phyloP scores from a whole-genome alignment of 1,140 invertebrate genomes.

The Oedothorax gibbosus region DNA sequence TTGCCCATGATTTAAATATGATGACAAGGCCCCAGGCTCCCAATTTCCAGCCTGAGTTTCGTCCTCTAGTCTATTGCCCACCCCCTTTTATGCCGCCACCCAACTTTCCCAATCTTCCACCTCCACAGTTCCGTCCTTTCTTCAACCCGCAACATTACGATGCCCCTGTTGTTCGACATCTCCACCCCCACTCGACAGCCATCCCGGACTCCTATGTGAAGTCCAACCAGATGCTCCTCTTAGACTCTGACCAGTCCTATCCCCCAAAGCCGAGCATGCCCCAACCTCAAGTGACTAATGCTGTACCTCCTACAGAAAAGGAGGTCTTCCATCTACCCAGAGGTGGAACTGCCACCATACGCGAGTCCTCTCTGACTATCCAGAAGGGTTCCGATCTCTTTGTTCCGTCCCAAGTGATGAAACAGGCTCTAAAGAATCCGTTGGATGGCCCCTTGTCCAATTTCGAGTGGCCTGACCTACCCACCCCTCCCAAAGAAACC shows the following conservation, averaged over 20 bases:
- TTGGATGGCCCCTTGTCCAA: constrained; percentile 6
- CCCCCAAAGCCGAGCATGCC: background rate
- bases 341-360: constrained; percentile 7
- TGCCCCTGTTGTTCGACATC: constrained; percentile 29
- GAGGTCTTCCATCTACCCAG: constrained; percentile 25
- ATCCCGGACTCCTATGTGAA: constrained; percentile 55
- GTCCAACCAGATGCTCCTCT: constrained; percentile 1
- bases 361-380: background rate
- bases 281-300: background rate
- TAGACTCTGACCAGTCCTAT: background rate
- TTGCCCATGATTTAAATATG: constrained; percentile 1
- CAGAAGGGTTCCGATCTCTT: constrained; percentile 38
- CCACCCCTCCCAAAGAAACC: constrained; percentile 16
- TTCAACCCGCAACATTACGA: constrained; percentile 3
- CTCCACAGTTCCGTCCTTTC: background rate
- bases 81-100: background rate
- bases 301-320: background rate
- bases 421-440: constrained; percentile 32
- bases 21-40: background rate
- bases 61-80: constrained; percentile 9
- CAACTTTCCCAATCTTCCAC: constrained; percentile 2
- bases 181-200: constrained; percentile 4
- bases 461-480: constrained; percentile 39
- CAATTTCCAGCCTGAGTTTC: constrained; percentile 24
- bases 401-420: constrained; percentile 52